Evolutionary conservation across 2,888 invertebrate genomes (phyloP).

Genomic region (Sisyra nigra): DNA sequence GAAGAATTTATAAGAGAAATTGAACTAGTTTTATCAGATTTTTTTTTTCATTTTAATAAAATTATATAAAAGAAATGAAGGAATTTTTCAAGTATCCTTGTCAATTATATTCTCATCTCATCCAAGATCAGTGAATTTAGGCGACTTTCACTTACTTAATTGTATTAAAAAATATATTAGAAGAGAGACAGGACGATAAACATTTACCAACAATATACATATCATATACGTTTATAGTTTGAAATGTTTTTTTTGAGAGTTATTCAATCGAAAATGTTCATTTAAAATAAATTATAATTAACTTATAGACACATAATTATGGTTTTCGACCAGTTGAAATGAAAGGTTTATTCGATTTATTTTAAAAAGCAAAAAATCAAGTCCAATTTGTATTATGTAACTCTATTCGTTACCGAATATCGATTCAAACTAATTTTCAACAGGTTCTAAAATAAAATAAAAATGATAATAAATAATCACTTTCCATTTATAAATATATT

Average conservation of each 20-base stretch:
- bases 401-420: background rate
- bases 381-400: background rate
- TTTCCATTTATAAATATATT: too few relatives aligned
- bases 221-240: too few relatives aligned
- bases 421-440: too few relatives aligned
- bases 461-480: too few relatives aligned
- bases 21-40: too few relatives aligned
- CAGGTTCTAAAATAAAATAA: too few relatives aligned
- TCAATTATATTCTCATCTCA: conserved; percentile 1
- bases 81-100: background rate
- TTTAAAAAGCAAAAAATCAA: background rate
- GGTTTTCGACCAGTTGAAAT: background rate
- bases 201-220: too few relatives aligned
- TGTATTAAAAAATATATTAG: background rate
- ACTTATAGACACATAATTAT: background rate
- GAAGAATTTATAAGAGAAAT: too few relatives aligned
- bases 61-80: too few relatives aligned
- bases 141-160: background rate
- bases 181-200: too few relatives aligned
- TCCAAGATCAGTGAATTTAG: background rate
- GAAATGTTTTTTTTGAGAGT: too few relatives aligned
- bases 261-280: background rate
- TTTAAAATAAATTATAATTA: conserved; percentile 2
- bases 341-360: background rate
- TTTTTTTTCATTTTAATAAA: too few relatives aligned